Conservation (phyloP, 2,113 vertebrate genomes). For the Lichenostomus cassidix region DNA sequence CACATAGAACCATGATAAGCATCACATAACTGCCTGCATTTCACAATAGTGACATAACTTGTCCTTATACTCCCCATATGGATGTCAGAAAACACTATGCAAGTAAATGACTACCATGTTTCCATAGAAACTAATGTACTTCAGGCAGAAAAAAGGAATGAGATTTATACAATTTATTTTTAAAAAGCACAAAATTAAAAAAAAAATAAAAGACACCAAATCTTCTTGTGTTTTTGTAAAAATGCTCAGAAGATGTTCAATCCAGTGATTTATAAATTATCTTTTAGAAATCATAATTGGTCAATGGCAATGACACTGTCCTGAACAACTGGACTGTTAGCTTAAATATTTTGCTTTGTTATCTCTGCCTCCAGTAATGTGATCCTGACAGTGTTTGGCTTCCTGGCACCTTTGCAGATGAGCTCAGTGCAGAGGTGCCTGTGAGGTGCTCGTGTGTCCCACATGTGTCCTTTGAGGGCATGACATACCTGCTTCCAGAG, state of each 20-base stretch:
- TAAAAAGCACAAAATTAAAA: not conserved
- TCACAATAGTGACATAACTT: constrained; percentile 27
- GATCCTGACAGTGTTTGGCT: not conserved
- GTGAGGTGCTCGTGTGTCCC: rapidly evolving
- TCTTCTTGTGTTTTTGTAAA: not conserved
- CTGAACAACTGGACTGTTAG: not conserved
- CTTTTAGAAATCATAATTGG: not conserved
- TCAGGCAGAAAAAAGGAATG: constrained; percentile 21
- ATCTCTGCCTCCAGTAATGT: not conserved
- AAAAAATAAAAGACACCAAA: not conserved
- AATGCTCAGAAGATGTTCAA: not conserved
- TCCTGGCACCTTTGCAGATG: not conserved
- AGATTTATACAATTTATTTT: constrained; percentile 12
- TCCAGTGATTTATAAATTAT: not conserved
- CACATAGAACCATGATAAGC: not conserved
- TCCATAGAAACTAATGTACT: constrained; percentile 58
- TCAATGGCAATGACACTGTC: not conserved
- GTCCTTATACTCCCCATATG: constrained; percentile 18
- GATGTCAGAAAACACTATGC: constrained; percentile 30
- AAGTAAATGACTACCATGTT: constrained; percentile 41
- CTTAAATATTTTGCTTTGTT: not conserved
- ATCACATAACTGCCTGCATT: constrained; percentile 8
- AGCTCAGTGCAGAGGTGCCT: not conserved
- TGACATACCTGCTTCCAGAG: not conserved
- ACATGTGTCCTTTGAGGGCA: not conserved